Conservation (phyloP, 2,113 vertebrate species). For the Microcebus griseorufus region DNA sequence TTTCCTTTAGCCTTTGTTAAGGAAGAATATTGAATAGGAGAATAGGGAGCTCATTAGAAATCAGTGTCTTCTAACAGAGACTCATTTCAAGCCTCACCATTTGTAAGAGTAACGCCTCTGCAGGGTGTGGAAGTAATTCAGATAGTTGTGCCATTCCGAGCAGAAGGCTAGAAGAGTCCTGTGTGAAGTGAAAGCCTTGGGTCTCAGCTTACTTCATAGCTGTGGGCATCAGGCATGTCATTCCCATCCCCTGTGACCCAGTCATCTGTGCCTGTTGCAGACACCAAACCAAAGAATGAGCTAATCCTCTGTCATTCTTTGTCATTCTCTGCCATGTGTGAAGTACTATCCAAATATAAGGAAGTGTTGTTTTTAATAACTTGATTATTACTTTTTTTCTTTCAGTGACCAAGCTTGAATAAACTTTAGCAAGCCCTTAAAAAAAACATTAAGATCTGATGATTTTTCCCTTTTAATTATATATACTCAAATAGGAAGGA, state of each 20-base stretch:
- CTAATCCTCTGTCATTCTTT: not conserved
- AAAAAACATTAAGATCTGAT: not conserved
- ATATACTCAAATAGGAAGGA: not conserved
- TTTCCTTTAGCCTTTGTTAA: not conserved
- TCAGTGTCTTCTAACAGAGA: not conserved
- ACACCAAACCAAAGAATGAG: not conserved
- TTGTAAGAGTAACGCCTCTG: not conserved
- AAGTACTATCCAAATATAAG: not conserved
- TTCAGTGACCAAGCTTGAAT: not conserved
- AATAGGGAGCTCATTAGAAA: not conserved
- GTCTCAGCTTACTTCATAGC: not conserved
- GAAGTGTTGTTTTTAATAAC: not conserved
- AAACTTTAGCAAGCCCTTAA: not conserved
- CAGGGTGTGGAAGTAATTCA: not conserved
- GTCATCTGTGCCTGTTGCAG: not conserved
- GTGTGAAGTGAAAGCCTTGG: not conserved
- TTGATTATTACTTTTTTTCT: not conserved
- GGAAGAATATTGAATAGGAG: not conserved
- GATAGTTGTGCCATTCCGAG: not conserved
- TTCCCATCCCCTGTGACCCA: not conserved
- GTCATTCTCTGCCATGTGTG: not conserved
- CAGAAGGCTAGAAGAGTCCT: not conserved
- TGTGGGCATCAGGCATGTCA: not conserved
- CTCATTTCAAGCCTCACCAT: not conserved
- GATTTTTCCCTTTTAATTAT: not conserved